Conservation (phyloP, 1,140 invertebrate genomes). For the Lysiphlebus fabarum region DNA sequence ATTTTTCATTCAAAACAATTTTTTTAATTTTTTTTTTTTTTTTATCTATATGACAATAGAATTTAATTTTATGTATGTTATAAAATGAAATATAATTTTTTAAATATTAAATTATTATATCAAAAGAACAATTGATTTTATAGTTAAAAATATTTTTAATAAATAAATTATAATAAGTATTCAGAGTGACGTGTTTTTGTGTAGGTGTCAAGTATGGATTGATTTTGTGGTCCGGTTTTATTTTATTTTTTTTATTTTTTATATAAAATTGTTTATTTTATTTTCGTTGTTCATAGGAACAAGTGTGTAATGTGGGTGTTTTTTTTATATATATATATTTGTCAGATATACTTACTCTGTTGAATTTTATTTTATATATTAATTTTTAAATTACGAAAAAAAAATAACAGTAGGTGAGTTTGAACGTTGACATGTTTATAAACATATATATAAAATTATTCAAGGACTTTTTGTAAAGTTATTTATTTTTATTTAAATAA, state of each 20-base stretch:
- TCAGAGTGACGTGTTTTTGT: not conserved
- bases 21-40: no score
- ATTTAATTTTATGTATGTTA: no score
- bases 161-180: not conserved
- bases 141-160: no score
- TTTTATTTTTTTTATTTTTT: slow-evolving; percentile 4
- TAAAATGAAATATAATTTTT: no score
- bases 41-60: no score
- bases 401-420: slow-evolving; percentile 23
- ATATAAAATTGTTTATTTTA: slow-evolving; percentile 13
- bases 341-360: no score
- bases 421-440: no score
- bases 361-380: slow-evolving; percentile 20
- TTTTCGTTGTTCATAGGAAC: slow-evolving; percentile 16
- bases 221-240: not conserved
- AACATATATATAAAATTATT: no score
- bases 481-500: no score
- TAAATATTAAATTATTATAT: no score
- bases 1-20: not conserved
- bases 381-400: slow-evolving; percentile 18
- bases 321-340: not conserved
- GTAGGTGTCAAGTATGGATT: slow-evolving; percentile 2
- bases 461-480: no score
- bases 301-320: slow-evolving; percentile 23
- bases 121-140: not conserved